Base-by-base conservation (phyloP, 2,888 invertebrate genomes). In the Frankliniella fusca region DNA sequence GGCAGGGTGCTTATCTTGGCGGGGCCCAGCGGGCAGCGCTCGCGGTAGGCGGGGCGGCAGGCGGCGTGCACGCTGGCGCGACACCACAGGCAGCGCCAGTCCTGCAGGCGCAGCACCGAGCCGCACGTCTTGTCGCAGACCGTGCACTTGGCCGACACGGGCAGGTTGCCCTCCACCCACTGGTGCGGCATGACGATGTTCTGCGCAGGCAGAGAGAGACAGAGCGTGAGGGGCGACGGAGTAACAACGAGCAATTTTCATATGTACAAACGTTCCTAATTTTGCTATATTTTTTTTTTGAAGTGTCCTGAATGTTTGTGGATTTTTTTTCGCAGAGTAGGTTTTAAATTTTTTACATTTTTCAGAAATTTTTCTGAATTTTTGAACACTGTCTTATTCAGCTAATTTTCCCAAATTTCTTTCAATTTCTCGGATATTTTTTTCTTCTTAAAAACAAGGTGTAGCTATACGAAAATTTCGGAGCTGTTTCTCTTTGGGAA, bases 1-100 rank as follows among this genome's bases (percentile, higher is more conserved):
- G 98, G 97, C 83, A 99, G 96, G 80, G 98, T 95, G 81, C 97
- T 97, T 23, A 98, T 93, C 83, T 95, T 93, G 84, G 95, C 94
- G 80, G 94, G 94, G 48, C 98, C 98, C 85, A 98, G 91, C 65
- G 94, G 94, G 89, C 98, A 99, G 84, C 92, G 91, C 50, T 93
- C 91, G 28, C 93, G 90, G 89, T 95, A 92, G 85, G 91, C 90
- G 3, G 96, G 95, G 86, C 95, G 92, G 89, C 98, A 98, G 82
- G 94, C 93, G n/a, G 95, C 94, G 89, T 98, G 98, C 80, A 97
- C 96, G 86, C 95, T 95, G 48, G 93, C 92, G 83, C 96, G 93
- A 88, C 98, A 99, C 98, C 98, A 98, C 85, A 98, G 91, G 89
- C 98, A 99, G 85, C 97, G 91, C 94, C 96, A 98, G 90, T 98